Evolutionary conservation across 2,113 vertebrate genomes (phyloP).

Genomic region (Oreocharis arfaki): DNA sequence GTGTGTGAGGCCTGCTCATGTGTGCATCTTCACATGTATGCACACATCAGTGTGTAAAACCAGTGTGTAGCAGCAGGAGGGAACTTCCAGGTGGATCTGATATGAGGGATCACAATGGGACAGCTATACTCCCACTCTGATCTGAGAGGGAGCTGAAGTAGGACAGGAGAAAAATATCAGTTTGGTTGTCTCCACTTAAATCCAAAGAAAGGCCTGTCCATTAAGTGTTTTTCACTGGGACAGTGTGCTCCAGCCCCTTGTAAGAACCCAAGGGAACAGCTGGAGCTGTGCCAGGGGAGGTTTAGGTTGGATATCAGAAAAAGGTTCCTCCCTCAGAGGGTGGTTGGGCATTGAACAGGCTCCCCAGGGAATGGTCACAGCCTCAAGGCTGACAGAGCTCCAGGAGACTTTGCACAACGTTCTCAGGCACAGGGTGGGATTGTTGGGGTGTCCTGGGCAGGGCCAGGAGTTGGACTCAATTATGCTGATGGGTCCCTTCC

Average conservation of each 20-base stretch:
- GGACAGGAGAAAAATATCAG: background rate
- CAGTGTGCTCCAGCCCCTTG: background rate
- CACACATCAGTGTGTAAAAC: background rate
- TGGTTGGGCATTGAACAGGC: fast-evolving
- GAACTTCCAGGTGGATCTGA: background rate
- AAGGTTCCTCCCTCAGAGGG: background rate
- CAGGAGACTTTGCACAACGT: fast-evolving
- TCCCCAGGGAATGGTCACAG: background rate
- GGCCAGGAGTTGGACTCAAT: background rate
- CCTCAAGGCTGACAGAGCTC: background rate
- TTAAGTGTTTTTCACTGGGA: background rate
- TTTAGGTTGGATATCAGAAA: background rate
- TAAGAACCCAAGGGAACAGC: fast-evolving
- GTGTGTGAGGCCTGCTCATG: background rate
- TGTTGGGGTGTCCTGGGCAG: background rate
- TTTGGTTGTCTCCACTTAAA: background rate
- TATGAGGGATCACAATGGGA: background rate
- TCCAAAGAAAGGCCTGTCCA: background rate
- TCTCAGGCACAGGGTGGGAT: background rate
- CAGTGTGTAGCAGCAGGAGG: fast-evolving
- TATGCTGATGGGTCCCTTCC: background rate
- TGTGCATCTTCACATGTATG: fast-evolving
- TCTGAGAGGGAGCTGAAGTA: background rate
- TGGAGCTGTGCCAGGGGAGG: background rate
- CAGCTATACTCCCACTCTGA: background rate